Evolutionary conservation across 2,797 vertebrate genomes (phyloP).

Genomic region (Sternarchorhynchus goeldii): DNA sequence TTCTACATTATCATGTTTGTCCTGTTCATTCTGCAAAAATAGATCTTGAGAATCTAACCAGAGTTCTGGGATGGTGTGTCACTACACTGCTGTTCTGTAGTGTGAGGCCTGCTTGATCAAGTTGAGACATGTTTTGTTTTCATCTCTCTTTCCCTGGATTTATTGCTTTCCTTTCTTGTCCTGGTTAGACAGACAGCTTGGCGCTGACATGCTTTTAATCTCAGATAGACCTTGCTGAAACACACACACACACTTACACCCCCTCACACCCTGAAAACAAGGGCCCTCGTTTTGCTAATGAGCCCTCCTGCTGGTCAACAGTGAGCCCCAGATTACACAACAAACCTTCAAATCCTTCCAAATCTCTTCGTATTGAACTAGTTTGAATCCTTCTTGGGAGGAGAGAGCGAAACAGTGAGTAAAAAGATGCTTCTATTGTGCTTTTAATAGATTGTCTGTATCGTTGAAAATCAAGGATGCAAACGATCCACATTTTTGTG

Average conservation of each 20-base stretch:
- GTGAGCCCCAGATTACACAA: slow-evolving; percentile 36
- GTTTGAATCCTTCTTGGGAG: neutral
- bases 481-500: too few species aligned
- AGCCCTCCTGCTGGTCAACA: slow-evolving; percentile 5
- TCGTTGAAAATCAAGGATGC: too few species aligned
- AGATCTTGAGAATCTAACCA: too few species aligned
- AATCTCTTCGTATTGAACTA: neutral
- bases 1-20: neutral
- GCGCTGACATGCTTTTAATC: slow-evolving; percentile 51
- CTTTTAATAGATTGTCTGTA: neutral
- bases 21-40: neutral
- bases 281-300: neutral
- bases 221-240: slow-evolving; percentile 66
- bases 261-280: neutral
- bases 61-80: neutral
- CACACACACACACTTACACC: slow-evolving; percentile 19
- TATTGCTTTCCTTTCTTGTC: slow-evolving; percentile 59
- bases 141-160: slow-evolving; percentile 1
- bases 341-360: slow-evolving; percentile 5
- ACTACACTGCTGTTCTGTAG: slow-evolving; percentile 10
- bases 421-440: neutral
- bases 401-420: neutral
- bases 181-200: slow-evolving; percentile 25
- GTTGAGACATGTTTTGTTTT: slow-evolving; percentile 6
- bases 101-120: slow-evolving; percentile 10